Conservation (phyloP, 2,797 vertebrate species). For the Pitangus sulphuratus region DNA sequence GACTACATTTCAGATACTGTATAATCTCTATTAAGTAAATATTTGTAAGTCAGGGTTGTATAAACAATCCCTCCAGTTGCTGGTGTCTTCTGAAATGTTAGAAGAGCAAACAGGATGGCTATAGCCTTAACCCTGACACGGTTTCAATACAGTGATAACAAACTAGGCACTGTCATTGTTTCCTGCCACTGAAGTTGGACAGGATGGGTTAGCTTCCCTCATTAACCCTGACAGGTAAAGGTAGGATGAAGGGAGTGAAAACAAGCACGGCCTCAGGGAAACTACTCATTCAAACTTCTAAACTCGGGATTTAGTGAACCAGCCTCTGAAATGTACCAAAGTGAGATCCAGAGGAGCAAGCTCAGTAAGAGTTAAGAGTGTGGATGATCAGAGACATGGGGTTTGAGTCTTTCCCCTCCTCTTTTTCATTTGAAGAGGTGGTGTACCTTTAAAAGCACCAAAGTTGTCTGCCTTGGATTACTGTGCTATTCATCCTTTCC, state of each 20-base stretch:
- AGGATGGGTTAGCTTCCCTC: background rate
- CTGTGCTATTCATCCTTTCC: background rate
- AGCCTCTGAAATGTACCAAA: background rate
- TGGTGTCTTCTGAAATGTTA: background rate
- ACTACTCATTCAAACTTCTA: background rate
- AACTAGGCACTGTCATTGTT: background rate
- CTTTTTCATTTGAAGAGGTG: background rate
- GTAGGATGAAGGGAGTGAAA: background rate
- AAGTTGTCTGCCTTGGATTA: rapidly evolving
- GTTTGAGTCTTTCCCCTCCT: background rate
- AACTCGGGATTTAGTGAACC: background rate
- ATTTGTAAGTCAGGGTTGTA: background rate
- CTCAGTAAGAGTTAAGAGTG: background rate
- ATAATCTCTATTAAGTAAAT: background rate
- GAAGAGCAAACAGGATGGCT: background rate
- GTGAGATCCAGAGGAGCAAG: background rate
- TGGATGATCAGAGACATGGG: background rate
- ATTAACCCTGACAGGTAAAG: background rate
- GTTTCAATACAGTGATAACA: background rate
- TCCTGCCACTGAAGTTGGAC: background rate
- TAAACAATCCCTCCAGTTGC: background rate
- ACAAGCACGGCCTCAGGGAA: rapidly evolving
- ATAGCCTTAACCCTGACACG: background rate
- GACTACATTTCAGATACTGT: background rate
- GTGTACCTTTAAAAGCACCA: background rate